These are phyloP conservation scores for Alethe castanea DNA, from an alignment of 2,113 vertebrate species.

Conservation along the genomic window DNA sequence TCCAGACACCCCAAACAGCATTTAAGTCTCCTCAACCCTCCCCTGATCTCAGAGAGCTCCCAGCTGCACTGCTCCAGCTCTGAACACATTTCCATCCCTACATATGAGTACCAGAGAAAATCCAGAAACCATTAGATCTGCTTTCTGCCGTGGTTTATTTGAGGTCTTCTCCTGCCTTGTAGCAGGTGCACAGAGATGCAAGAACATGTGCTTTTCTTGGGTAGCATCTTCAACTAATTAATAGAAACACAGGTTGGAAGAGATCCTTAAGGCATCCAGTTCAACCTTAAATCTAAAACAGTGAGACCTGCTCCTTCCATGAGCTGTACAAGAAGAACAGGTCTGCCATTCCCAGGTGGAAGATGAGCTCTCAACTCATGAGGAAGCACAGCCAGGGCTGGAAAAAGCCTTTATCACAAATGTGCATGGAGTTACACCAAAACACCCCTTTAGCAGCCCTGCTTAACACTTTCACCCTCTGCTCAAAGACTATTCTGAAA, in stretches of 20 bases:
- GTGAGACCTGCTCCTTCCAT: not conserved
- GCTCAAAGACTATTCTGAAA: not conserved
- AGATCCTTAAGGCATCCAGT: not conserved
- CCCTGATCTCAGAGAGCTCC: not conserved
- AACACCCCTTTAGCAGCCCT: not conserved
- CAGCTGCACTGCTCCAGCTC: not conserved
- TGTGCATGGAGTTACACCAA: not conserved
- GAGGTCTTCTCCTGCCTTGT: not conserved
- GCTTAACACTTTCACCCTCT: not conserved
- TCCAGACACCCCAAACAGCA: not conserved
- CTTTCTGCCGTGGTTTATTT: not conserved
- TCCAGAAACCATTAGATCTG: not conserved
- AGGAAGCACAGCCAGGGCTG: not conserved
- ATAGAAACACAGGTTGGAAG: not conserved
- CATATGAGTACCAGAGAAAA: accelerated
- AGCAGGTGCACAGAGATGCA: not conserved
- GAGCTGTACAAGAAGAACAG: not conserved
- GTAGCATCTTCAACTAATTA: not conserved
- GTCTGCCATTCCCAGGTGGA: not conserved
- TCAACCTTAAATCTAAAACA: not conserved
- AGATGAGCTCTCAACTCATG: not conserved
- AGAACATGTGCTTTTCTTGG: accelerated
- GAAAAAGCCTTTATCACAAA: not conserved
- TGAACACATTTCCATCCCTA: not conserved
- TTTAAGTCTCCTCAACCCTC: not conserved